Evolutionary conservation across 2,888 invertebrate genomes (phyloP), one percentile per base, ranked within the genome.

Genomic region (Agrypnus murinus): DNA sequence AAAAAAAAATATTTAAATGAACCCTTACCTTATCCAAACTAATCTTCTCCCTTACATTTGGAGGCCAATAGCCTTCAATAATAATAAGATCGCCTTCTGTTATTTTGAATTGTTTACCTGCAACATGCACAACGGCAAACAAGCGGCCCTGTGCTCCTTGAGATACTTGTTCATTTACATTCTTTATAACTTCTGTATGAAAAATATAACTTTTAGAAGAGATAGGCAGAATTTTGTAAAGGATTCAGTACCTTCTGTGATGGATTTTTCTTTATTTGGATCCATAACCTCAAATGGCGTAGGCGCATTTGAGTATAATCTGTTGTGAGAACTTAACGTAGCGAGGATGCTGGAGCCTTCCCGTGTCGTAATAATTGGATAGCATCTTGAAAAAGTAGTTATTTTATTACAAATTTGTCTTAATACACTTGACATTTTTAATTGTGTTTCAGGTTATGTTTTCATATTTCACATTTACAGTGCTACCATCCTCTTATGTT

Each of bases 31-130:
- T 97, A 79, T 96, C 95, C 53, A 96, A 85, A 73, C 89, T 90
- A 62, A 97, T 89, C 84, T 91, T 86, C 81, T 96, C 96, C 0
- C 95, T 95, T 65, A 90, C 88, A 60, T 90, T 90, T 1, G 95
- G 95, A 32, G 94, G 92, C 95, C 95, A 95, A 80, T 91, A 91
- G 0, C 95, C 95, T 85, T 94, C 93, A 0, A 96, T 87, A 0
- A 95, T 88, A 31, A 97, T 88, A 2, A 96, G 86, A 85, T 97
- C 97, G n/a, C 93, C 95, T 68, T 92, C 88, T 0, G 95, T 95
- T 0, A 97, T 88, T 85, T 95, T 93, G 85, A 92, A 94, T 81
- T 96, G 96, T 84, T 93, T 94, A 9, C 95, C 95, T 71, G 91
- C 87, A 14, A 96, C 78, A 78, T 95, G 92, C 0, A 97, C 89